Evolutionary conservation across 2,113 vertebrate genomes (phyloP).

Genomic region (Peromyscus maniculatus): DNA sequence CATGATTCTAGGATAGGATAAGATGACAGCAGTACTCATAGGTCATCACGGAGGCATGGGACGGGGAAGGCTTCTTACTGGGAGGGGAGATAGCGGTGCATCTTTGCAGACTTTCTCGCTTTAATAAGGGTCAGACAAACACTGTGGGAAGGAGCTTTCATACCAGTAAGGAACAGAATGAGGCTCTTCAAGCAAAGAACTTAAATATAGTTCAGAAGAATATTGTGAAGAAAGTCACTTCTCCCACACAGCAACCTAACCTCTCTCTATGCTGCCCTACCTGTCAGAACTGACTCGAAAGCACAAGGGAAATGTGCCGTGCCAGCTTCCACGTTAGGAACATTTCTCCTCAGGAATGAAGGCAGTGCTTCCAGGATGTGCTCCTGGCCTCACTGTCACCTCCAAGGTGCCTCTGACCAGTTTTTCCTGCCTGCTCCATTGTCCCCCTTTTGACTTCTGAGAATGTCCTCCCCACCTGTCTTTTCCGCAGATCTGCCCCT

Average conservation of each 20-base stretch:
- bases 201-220: not conserved
- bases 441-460: not conserved
- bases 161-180: not conserved
- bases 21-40: too few species aligned
- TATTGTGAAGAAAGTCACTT: not conserved
- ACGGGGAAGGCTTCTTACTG: not conserved
- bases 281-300: not conserved
- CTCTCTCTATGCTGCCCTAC: not conserved
- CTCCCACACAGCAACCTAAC: not conserved
- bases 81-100: not conserved
- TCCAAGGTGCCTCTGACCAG: not conserved
- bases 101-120: not conserved
- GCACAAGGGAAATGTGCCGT: not conserved
- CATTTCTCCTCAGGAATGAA: not conserved
- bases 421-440: not conserved
- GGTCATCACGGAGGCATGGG: not conserved
- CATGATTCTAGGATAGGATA: not conserved
- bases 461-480: not conserved
- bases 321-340: not conserved
- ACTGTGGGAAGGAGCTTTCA: not conserved
- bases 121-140: not conserved
- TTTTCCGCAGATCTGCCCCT: not conserved
- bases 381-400: not conserved
- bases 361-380: not conserved
- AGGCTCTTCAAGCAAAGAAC: not conserved